Conservation (phyloP, 53 echinoderm and acorn worm genomes). For the Temnopleurus reevesii region DNA sequence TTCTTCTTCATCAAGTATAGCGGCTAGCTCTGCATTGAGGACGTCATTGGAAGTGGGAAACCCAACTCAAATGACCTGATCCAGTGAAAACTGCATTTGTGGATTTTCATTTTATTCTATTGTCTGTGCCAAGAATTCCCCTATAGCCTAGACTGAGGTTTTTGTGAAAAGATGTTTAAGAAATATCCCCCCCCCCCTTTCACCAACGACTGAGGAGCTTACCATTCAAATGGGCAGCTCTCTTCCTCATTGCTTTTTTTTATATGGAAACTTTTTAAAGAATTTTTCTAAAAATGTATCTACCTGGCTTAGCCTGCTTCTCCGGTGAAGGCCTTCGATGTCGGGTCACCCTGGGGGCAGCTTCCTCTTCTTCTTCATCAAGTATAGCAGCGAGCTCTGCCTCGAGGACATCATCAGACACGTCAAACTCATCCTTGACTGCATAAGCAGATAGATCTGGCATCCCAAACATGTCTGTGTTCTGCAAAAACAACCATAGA, state of each 20-base stretch:
- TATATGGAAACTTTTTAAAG: too few species aligned
- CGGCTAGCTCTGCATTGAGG: constrained; percentile 83
- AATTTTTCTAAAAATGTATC: too few species aligned
- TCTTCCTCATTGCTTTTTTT: too few species aligned
- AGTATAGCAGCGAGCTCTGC: constrained; percentile 84
- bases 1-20: constrained; percentile 77
- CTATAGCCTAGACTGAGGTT: too few species aligned
- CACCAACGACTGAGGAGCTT: not conserved
- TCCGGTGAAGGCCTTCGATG: constrained; percentile 21
- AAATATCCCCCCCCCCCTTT: not conserved
- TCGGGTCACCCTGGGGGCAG: constrained; percentile 3
- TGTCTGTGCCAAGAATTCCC: too few species aligned
- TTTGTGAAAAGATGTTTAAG: too few species aligned
- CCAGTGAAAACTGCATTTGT: too few species aligned
- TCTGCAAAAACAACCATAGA: not conserved
- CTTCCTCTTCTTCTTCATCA: constrained; percentile 67
- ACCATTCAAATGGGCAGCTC: too few species aligned
- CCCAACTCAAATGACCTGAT: too few species aligned
- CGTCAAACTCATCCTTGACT: constrained; percentile 52
- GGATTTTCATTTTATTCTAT: too few species aligned
- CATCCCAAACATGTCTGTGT: constrained; percentile 33
- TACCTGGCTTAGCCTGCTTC: not conserved
- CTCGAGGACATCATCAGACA: constrained; percentile 78
- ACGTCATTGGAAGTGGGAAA: constrained; percentile 80
- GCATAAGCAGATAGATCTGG: constrained; percentile 41